Base-by-base conservation (phyloP, 2,113 vertebrate genomes). In the Peromyscus maniculatus region DNA sequence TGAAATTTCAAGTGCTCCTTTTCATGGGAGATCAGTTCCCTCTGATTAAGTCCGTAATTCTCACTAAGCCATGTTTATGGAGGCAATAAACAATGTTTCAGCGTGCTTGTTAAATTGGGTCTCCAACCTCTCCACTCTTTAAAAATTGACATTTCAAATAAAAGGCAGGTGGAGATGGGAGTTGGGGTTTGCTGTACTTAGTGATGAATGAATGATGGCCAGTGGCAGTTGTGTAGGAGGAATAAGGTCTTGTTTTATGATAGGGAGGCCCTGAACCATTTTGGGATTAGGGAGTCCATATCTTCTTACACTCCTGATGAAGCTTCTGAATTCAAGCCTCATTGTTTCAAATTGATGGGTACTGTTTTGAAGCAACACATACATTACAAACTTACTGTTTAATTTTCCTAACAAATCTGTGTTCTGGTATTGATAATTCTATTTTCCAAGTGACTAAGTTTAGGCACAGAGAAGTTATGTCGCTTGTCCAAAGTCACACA, bases 31-130 rank as follows among this genome's bases (percentile, higher is more conserved):
- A 98, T 98, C 98, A 99, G 98, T 98, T 98, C 98, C 98, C 98
- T 98, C 98, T 99, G 98, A 99, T 99, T 99, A 99, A 99, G 98
- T 99, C 98, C 97, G 98, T 99, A 98, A 99, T 98, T 99, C 98
- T 98, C 98, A 98, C 98, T 98, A 98, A 99, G 98, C 99, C 98
- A 99, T 98, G 98, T 99, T 99, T 99, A 99, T 99, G 98, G 98
- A 97, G 97, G 98, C 98, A 97, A 98, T 99, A 99, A 99, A 99
- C 98, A 99, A 98, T 98, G 98, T 98, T 98, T 98, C 98, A 99
- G 97, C 92, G 95, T 98, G 98, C 98, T 99, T 99, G 98, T 99
- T 99, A 98, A 99, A 98, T 96, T 98, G 98, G 98, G 98, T 98
- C 98, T 99, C 98, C 98, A 98, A 98, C 98, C 98, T 98, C 97